Evolutionary conservation across 2,113 vertebrate genomes (phyloP).

Genomic region (Tetraodon nigroviridis): DNA sequence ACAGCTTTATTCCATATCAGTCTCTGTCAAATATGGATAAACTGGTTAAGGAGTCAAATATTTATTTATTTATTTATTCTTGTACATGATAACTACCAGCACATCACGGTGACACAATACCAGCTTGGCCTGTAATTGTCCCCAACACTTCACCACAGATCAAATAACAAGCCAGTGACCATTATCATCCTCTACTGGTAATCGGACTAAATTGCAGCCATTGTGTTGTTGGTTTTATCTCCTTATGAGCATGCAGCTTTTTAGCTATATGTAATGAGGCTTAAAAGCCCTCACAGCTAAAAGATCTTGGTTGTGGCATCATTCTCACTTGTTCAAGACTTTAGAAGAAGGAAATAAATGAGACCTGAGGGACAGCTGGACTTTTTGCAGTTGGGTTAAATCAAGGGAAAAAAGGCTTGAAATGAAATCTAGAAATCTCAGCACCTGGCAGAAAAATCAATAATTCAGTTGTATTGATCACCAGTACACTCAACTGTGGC

Average conservation of each 20-base stretch:
- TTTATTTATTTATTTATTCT: no score
- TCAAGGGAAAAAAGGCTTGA: not conserved
- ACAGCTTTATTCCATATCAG: conserved; percentile 34
- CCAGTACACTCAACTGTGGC: conserved; percentile 2
- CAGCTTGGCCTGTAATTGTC: no score
- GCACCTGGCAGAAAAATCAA: conserved; percentile 20
- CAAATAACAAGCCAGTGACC: conserved; percentile 9
- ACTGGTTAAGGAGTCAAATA: no score
- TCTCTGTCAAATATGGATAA: conserved; percentile 5
- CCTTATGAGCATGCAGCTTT: not conserved
- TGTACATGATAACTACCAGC: no score
- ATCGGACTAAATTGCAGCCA: conserved; percentile 11
- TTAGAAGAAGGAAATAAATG: conserved; percentile 18
- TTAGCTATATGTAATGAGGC: conserved; percentile 17
- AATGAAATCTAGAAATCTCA: conserved; percentile 36
- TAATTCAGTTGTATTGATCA: conserved; percentile 25
- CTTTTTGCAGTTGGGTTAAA: not conserved
- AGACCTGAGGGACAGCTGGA: not conserved
- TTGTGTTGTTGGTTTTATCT: not conserved
- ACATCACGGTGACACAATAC: no score
- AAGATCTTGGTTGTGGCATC: conserved; percentile 13
- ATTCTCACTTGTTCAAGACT: conserved; percentile 17
- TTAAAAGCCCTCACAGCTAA: conserved; percentile 34
- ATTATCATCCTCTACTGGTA: conserved; percentile 22
- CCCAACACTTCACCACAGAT: no score